A percentile compares a stretch with the other conserved stretches of the same genome.
Conservation (phyloP, 2,113 vertebrate genomes). For the Corvus moneduloides region DNA sequence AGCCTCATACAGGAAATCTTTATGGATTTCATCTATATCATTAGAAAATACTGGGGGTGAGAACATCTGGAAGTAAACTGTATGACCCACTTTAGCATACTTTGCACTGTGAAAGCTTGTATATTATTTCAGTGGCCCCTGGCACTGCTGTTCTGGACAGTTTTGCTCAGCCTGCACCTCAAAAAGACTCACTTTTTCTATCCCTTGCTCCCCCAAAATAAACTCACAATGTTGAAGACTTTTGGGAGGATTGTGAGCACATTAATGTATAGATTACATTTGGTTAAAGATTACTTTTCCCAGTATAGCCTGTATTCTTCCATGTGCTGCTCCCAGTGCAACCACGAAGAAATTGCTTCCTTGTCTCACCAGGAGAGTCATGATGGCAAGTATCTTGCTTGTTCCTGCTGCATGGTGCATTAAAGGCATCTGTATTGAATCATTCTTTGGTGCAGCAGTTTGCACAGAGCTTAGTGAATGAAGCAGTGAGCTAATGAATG, state of each 20-base stretch:
- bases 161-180: neutral
- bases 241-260: neutral
- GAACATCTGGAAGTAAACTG: constrained; percentile 48
- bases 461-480: constrained; percentile 20
- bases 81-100: constrained; percentile 26
- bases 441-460: constrained; percentile 29
- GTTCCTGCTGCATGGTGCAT: neutral
- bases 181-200: neutral
- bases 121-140: constrained; percentile 33
- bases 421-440: constrained; percentile 30
- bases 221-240: neutral
- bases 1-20: neutral
- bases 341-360: neutral
- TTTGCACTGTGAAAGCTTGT: neutral
- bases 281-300: neutral
- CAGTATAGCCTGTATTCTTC: neutral
- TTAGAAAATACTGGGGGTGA: neutral
- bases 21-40: neutral
- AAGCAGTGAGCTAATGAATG: constrained; percentile 63
- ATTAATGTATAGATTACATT: neutral
- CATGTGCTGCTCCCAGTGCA: neutral
- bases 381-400: neutral
- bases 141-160: neutral
- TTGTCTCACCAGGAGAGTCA: neutral
- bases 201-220: neutral